Evolutionary conservation across 2,113 vertebrate species (phyloP).

Genomic region (Lophius piscatorius): DNA sequence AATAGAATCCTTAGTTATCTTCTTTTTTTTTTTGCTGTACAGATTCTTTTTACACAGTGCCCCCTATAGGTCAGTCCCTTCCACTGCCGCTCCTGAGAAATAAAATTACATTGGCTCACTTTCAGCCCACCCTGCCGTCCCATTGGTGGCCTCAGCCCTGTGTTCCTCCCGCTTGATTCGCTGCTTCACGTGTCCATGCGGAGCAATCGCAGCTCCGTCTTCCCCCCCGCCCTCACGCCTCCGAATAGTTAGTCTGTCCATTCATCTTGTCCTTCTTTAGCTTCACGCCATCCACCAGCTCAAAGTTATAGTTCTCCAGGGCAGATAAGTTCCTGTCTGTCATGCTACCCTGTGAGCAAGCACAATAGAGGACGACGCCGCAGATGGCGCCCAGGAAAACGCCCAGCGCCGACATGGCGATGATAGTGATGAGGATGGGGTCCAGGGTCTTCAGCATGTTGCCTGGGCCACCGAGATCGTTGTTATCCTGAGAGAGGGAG

Average conservation of each 20-base stretch:
- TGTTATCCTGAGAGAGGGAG: constrained; percentile 69
- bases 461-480: constrained; percentile 77
- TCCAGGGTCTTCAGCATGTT: constrained; percentile 96
- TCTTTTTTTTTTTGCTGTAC: constrained; percentile 70
- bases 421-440: constrained; percentile 98
- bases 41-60: constrained; percentile 88
- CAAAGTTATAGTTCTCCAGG: constrained; percentile 99
- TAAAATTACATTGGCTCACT: constrained; percentile 67
- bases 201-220: constrained; percentile 30
- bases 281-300: constrained; percentile 97
- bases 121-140: constrained; percentile 65
- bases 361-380: constrained; percentile 95
- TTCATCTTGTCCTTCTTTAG: constrained; percentile 99
- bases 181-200: constrained; percentile 33
- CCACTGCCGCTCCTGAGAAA: constrained; percentile 98
- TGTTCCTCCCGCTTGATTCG: constrained; percentile 46
- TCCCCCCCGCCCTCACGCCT: constrained; percentile 84
- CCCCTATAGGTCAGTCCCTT: constrained; percentile 86
- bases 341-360: constrained; percentile 94
- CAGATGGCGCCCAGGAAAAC: constrained; percentile 96
- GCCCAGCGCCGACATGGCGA: constrained; percentile 96
- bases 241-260: constrained; percentile 94
- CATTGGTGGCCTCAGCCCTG: constrained; percentile 60
- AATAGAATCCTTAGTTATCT: constrained; percentile 88
- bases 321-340: constrained; percentile 97